Conservation (phyloP, 2,888 invertebrate species). For the Hydropsyche betteni region DNA sequence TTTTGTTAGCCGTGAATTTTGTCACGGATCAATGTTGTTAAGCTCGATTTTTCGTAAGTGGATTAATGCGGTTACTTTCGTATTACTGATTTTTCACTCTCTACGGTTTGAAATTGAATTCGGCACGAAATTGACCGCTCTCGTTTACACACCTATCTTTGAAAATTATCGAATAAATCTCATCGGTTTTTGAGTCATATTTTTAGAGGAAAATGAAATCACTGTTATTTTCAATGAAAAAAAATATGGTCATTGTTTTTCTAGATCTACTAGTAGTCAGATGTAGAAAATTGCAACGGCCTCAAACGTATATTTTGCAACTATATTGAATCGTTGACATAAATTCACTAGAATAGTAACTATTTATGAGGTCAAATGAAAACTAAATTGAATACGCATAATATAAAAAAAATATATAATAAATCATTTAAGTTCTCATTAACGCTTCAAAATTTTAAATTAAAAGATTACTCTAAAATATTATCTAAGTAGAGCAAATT, state of each 20-base stretch:
- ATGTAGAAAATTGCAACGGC: conserved; percentile 3
- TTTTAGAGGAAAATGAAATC: neutral
- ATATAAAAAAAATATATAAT: no score
- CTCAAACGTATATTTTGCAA: conserved; percentile 13
- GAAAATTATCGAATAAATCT: conserved; percentile 1
- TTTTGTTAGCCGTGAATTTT: neutral
- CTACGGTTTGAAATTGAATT: conserved; percentile 18
- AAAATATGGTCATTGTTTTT: neutral
- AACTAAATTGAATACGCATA: no score
- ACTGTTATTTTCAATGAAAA: neutral
- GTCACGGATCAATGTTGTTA: neutral
- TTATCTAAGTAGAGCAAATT: no score
- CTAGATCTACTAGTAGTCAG: neutral
- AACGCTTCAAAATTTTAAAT: no score
- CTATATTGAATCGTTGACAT: neutral
- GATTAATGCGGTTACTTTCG: conserved; percentile 25
- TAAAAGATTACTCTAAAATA: no score
- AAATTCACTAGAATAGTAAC: neutral
- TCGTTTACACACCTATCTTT: neutral
- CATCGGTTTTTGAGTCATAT: neutral
- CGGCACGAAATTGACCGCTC: conserved; percentile 6
- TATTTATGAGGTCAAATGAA: neutral
- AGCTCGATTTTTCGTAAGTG: conserved; percentile 5
- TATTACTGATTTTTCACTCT: conserved; percentile 16
- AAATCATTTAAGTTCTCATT: no score